These are phyloP conservation scores for Drosophila phalerata DNA, from an alignment of 2,888 invertebrate species.

Conservation along the genomic window DNA sequence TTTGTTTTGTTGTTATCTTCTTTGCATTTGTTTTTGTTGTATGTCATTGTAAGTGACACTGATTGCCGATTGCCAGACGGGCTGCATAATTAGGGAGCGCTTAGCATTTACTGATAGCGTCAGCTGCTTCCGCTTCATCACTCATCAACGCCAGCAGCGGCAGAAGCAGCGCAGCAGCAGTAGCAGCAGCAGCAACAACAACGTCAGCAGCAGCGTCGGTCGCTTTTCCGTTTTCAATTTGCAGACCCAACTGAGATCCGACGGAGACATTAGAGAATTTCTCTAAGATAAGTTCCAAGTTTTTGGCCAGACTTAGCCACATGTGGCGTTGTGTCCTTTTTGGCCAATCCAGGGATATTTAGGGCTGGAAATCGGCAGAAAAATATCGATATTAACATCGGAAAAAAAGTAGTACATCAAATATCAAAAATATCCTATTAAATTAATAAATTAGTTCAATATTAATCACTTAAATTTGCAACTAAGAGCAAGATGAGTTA, in stretches of 20 bases:
- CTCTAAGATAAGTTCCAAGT: background rate
- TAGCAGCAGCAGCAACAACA: constrained; percentile 7
- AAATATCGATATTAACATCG: background rate
- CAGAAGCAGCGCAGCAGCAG: background rate
- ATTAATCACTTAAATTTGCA: no score
- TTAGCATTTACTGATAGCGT: constrained; percentile 66
- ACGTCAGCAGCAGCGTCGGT: constrained; percentile 6
- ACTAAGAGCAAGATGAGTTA: no score
- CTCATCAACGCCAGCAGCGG: constrained; percentile 31
- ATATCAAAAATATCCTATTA: no score
- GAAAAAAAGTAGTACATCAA: no score
- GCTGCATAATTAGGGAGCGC: constrained; percentile 72
- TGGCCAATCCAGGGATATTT: background rate
- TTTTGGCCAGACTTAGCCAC: constrained; percentile 32
- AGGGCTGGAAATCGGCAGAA: background rate
- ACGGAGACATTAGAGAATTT: constrained; percentile 16
- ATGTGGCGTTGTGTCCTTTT: constrained; percentile 45
- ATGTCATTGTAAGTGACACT: constrained; percentile 68
- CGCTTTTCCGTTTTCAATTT: constrained; percentile 51
- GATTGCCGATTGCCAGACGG: constrained; percentile 60
- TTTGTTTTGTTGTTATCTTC: constrained; percentile 19
- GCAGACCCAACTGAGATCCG: constrained; percentile 24
- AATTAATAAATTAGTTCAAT: no score
- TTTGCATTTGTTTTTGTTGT: constrained; percentile 44
- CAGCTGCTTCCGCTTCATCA: constrained; percentile 59